phyloP scores from a whole-genome alignment of 2,113 vertebrate genomes.

The Leptobrachium leishanense region DNA sequence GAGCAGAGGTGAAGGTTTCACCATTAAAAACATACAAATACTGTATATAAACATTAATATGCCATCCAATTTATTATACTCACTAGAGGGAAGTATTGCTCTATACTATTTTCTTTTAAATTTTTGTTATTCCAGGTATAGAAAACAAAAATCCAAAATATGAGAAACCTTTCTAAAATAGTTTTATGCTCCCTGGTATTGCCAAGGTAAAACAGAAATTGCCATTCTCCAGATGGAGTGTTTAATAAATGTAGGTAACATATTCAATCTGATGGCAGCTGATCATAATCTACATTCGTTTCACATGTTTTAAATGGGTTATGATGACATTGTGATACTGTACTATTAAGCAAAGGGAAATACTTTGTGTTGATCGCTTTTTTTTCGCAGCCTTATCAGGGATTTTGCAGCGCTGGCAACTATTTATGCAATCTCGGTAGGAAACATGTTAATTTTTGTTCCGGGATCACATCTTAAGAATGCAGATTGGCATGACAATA shows the following conservation, averaged over 20 bases:
- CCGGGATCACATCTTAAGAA: neutral
- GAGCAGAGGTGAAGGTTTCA: too few species aligned
- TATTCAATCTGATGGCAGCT: conserved; percentile 29
- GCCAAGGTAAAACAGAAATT: conserved; percentile 39
- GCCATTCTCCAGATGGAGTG: conserved; percentile 38
- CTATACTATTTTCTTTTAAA: conserved; percentile 7
- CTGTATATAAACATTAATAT: neutral
- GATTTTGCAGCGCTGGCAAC: neutral
- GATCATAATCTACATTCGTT: conserved; percentile 38
- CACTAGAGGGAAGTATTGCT: conserved; percentile 47
- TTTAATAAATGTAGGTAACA: conserved; percentile 48
- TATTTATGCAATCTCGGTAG: neutral
- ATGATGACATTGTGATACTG: neutral
- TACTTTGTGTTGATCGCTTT: neutral
- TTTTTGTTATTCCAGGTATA: conserved; percentile 17
- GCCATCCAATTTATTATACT: conserved; percentile 8
- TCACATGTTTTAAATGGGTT: conserved; percentile 19
- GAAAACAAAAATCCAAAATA: conserved; percentile 33
- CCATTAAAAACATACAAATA: neutral
- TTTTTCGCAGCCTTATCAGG: neutral
- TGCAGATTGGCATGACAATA: neutral
- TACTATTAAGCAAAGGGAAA: neutral
- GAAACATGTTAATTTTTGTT: neutral
- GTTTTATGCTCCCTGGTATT: conserved; percentile 38
- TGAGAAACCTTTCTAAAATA: conserved; percentile 39